phyloP scores from a whole-genome alignment of 2,888 invertebrate species.

The Oscheius myriophilus region DNA sequence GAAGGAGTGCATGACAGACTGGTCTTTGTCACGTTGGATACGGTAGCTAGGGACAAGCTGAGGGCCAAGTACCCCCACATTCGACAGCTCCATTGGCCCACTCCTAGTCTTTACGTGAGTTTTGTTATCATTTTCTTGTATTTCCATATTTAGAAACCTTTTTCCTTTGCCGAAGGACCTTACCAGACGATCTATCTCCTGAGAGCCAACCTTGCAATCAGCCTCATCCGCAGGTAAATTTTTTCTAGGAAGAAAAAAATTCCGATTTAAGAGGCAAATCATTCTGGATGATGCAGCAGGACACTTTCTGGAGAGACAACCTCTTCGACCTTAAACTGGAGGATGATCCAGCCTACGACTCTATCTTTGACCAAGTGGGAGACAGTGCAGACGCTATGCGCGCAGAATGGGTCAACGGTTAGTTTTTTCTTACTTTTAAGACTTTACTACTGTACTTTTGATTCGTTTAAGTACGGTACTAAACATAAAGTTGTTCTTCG shows the following conservation, averaged over 20 bases:
- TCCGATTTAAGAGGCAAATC: conserved; percentile 56
- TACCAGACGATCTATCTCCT: conserved; percentile 69
- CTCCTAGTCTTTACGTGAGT: conserved; percentile 68
- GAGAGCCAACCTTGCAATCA: conserved; percentile 65
- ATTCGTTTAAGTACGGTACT: no score
- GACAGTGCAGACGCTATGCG: conserved; percentile 60
- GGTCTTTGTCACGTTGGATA: conserved; percentile 68
- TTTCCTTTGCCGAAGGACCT: conserved; percentile 69
- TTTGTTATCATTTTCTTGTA: conserved; percentile 4
- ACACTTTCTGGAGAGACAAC: conserved; percentile 58
- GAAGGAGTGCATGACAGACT: conserved; percentile 56
- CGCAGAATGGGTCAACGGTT: conserved; percentile 70
- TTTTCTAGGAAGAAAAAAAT: not conserved
- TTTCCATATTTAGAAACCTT: conserved; percentile 64
- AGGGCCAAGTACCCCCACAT: conserved; percentile 64
- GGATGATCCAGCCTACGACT: conserved; percentile 62
- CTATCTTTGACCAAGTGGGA: conserved; percentile 69
- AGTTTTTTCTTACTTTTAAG: conserved; percentile 27
- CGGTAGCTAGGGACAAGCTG: conserved; percentile 60
- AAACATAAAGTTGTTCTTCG: no score
- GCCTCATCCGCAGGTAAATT: conserved; percentile 52
- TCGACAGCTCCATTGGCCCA: conserved; percentile 69
- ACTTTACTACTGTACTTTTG: not conserved
- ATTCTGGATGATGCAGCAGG: conserved; percentile 71
- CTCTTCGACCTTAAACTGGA: conserved; percentile 67